These are phyloP conservation scores for Meriones psammophilus DNA, from an alignment of 2,797 vertebrate species.

Conservation along the genomic window DNA sequence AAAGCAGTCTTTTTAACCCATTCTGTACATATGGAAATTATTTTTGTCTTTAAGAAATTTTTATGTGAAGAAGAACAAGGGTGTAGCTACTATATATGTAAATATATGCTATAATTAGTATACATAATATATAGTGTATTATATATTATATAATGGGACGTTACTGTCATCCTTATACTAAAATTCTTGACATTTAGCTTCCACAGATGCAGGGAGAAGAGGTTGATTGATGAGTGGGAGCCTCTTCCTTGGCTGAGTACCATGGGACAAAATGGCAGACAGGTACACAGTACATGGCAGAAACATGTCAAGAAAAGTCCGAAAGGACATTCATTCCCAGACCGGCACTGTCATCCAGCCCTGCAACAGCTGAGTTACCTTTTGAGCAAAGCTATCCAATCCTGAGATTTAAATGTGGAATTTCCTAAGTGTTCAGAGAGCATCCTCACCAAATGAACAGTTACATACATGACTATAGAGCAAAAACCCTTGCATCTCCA, in stretches of 20 bases:
- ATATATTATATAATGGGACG: background rate
- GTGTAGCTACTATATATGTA: background rate
- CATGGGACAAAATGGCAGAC: background rate
- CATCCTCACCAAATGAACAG: constrained; percentile 50
- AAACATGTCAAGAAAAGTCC: background rate
- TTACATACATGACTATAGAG: constrained; percentile 10
- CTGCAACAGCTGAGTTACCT: constrained; percentile 67
- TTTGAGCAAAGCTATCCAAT: constrained; percentile 63
- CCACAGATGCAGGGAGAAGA: background rate
- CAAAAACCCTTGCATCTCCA: constrained; percentile 16
- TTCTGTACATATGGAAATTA: constrained; percentile 51
- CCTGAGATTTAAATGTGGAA: constrained; percentile 71
- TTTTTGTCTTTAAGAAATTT: constrained; percentile 50
- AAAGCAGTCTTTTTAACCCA: constrained; percentile 63
- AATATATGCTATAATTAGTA: no score
- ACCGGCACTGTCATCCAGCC: background rate
- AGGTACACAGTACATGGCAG: background rate
- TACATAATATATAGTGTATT: no score
- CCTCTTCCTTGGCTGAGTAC: background rate
- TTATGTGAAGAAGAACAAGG: constrained; percentile 35
- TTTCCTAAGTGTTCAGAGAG: constrained; percentile 63
- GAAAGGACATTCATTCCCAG: constrained; percentile 1
- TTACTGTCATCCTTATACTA: background rate
- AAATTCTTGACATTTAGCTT: background rate
- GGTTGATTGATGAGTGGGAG: background rate